Percentiles rank a stretch among this genome's conserved stretches.
Conservation (phyloP, 1,140 invertebrate genomes). For the Euschistus heros region DNA sequence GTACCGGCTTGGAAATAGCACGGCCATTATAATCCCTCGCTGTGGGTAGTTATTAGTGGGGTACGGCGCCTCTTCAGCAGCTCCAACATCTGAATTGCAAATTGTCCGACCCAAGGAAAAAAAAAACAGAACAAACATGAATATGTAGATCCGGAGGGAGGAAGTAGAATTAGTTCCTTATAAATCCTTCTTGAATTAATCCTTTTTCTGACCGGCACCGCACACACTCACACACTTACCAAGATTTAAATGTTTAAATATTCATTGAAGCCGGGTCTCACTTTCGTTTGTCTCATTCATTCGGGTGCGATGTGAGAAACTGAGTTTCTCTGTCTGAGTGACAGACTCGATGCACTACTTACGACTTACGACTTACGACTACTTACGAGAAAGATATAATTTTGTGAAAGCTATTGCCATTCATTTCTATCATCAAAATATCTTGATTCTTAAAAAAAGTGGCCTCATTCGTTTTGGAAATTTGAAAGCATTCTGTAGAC, state of each 20-base stretch:
- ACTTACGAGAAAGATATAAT: no score
- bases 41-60: not conserved
- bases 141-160: not conserved
- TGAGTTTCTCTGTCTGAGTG: no score
- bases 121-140: constrained; percentile 5
- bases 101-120: not conserved
- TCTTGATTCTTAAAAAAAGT: no score
- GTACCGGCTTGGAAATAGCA: no score
- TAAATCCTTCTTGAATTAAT: constrained; percentile 10
- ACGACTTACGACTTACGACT: no score
- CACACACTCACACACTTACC: not conserved
- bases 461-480: no score
- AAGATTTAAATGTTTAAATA: constrained; percentile 4
- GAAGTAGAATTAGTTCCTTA: constrained; percentile 3
- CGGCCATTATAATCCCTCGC: no score
- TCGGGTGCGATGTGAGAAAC: no score
- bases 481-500: no score
- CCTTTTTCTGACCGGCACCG: not conserved
- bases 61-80: not conserved
- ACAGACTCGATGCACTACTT: no score
- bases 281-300: not conserved
- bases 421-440: no score
- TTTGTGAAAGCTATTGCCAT: no score
- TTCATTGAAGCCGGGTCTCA: not conserved
- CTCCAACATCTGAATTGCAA: not conserved